Evolutionary conservation across 1,140 invertebrate species (phyloP), one percentile per base, ranked within the genome.

Genomic region (Telenomus remus): DNA sequence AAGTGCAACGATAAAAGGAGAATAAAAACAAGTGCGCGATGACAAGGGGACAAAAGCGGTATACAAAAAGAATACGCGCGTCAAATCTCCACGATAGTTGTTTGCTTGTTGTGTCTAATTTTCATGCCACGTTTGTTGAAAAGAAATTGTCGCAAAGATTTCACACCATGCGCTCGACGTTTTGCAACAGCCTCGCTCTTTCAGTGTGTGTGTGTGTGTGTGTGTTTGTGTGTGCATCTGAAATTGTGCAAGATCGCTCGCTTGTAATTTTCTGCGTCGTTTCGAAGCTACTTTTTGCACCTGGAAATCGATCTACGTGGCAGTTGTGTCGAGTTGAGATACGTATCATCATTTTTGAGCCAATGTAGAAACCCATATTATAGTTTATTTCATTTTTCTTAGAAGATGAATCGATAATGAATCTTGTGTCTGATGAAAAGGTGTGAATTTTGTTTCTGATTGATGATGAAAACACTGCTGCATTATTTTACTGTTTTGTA

Each of bases 51-150:
- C 3, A 9, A 39, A 19, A 65, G 19, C 50, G 37, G 3, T 1
- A 27, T 3, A 27, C 19, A 16, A 68, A 53, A 39, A 57, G 60
- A 44, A 55, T 33, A 27, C 19, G 19, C 19, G 19, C 39, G 61
- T 39, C 35, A 54, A 72, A 72, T 63, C 64, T 64, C 47, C 49
- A 46, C 51, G 74, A 76, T 64, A 65, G 53, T 70, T 39, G 37
- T 39, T 65, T 48, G 54, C 42, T 64, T 65, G 66, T 76, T 68
- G 55, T 61, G 61, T 71, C 59, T 69, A 76, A 76, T 79, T 70
- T 76, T 71, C 69, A 61, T 64, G 77, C 46, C 39, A 49, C 43
- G 59, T 63, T 76, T 33, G 47, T 13, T 64, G 69, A 72, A 77
- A 68, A 77, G 68, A 65, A 66, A 71, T 71, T 47, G 75, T 59